Percentiles rank a stretch among this genome's conserved stretches.
Conservation (phyloP, 1,140 invertebrate genomes). For the Zaprionus ghesquierei region DNA sequence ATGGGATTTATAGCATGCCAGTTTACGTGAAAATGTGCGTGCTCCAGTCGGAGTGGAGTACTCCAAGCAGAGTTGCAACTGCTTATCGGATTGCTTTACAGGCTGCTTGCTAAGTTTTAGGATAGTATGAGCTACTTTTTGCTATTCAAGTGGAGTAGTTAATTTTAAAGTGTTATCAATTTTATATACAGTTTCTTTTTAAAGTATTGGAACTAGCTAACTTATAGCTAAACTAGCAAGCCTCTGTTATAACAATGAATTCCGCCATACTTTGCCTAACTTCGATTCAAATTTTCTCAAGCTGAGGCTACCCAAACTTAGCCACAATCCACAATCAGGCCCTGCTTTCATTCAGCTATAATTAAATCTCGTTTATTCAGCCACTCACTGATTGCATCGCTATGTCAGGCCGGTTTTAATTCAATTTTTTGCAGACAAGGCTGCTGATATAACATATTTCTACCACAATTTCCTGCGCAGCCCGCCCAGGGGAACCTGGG, state of each 20-base stretch:
- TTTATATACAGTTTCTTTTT: too few relatives aligned
- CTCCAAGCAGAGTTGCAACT: not conserved
- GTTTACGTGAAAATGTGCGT: conserved; percentile 34
- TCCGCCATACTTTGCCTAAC: not conserved
- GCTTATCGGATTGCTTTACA: not conserved
- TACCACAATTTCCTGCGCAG: conserved; percentile 53
- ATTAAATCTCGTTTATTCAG: conserved; percentile 60
- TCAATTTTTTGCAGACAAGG: conserved; percentile 54
- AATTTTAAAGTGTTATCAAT: too few relatives aligned
- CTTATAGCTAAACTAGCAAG: too few relatives aligned
- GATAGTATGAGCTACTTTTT: too few relatives aligned
- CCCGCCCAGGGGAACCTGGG: too few relatives aligned
- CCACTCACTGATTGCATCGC: conserved; percentile 51
- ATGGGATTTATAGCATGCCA: conserved; percentile 77
- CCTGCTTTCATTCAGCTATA: conserved; percentile 19
- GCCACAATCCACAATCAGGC: not conserved
- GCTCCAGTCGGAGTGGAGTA: not conserved
- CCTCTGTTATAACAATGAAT: too few relatives aligned
- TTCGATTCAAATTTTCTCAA: not conserved
- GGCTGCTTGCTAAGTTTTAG: not conserved
- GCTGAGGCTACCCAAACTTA: not conserved
- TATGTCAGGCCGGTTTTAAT: conserved; percentile 56
- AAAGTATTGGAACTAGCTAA: too few relatives aligned
- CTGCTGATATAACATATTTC: conserved; percentile 25
- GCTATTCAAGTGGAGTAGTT: too few relatives aligned